phyloP scores from a whole-genome alignment of 2,888 invertebrate species.

The Mantis religiosa region DNA sequence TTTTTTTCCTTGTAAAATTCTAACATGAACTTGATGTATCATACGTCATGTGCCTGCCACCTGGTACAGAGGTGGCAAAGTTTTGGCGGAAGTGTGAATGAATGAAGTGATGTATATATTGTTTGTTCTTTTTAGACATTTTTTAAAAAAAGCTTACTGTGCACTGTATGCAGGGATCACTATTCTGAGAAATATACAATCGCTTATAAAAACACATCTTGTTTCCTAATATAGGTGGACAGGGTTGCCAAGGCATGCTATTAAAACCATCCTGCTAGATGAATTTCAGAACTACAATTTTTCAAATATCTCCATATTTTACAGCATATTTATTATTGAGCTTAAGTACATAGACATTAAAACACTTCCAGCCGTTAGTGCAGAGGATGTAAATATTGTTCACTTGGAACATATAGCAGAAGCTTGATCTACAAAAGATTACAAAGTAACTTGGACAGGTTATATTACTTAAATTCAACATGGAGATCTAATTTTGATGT shows the following conservation, averaged over 20 bases:
- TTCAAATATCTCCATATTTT: too few relatives aligned
- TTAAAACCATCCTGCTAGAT: too few relatives aligned
- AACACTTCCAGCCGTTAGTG: too few relatives aligned
- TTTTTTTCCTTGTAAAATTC: neutral
- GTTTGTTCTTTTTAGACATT: neutral
- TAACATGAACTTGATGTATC: neutral
- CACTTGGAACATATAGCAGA: too few relatives aligned
- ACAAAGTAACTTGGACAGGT: too few relatives aligned
- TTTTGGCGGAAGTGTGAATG: neutral
- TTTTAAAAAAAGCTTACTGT: neutral
- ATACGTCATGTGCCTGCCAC: slow-evolving; percentile 5
- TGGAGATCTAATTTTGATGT: too few relatives aligned
- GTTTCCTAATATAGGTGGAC: neutral
- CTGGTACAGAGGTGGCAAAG: neutral
- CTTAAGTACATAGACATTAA: too few relatives aligned
- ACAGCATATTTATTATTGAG: too few relatives aligned
- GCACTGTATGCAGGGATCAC: neutral
- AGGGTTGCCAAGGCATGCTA: neutral
- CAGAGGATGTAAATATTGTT: too few relatives aligned
- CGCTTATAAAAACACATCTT: neutral
- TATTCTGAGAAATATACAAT: neutral
- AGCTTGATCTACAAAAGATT: too few relatives aligned
- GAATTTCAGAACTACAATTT: too few relatives aligned
- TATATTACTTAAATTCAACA: too few relatives aligned
- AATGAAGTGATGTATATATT: neutral